These are phyloP conservation scores for Heliconius ethilla DNA, from an alignment of 2,888 invertebrate species.

Conservation along the genomic window DNA sequence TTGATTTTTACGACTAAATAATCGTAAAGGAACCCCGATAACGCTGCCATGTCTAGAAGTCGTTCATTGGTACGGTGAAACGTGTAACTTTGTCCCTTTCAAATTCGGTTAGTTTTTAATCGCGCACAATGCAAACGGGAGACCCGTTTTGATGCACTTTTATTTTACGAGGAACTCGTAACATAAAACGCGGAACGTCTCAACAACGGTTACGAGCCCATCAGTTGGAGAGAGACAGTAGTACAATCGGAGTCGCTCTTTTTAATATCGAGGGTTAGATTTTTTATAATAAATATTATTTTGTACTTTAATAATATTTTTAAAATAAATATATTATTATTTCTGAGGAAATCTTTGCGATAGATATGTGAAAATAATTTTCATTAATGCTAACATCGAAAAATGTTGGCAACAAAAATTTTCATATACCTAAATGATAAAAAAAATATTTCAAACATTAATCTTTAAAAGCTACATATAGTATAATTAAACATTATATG, in stretches of 20 bases:
- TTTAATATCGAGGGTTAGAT: conserved; percentile 46
- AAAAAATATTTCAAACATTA: background rate
- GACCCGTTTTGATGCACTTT: conserved; percentile 79
- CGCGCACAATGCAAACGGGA: conserved; percentile 78
- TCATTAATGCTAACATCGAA: background rate
- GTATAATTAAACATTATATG: background rate
- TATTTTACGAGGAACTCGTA: conserved; percentile 80
- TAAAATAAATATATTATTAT: background rate
- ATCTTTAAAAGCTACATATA: background rate
- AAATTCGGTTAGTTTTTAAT: conserved; percentile 67
- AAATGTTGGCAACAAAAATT: background rate
- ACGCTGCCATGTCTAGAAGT: conserved; percentile 61
- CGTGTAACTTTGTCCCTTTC: conserved; percentile 48
- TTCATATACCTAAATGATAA: background rate
- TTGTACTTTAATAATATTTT: background rate
- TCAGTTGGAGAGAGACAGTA: conserved; percentile 58
- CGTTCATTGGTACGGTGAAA: conserved; percentile 45
- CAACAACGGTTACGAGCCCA: conserved; percentile 70
- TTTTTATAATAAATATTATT: background rate
- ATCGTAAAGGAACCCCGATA: conserved; percentile 81
- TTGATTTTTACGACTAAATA: conserved; percentile 84
- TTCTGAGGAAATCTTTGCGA: background rate
- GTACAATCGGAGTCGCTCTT: conserved; percentile 48
- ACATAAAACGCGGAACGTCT: conserved; percentile 80
- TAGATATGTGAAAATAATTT: background rate